Evolutionary conservation across 1,140 invertebrate species (phyloP).

Genomic region (Zophobas morio): DNA sequence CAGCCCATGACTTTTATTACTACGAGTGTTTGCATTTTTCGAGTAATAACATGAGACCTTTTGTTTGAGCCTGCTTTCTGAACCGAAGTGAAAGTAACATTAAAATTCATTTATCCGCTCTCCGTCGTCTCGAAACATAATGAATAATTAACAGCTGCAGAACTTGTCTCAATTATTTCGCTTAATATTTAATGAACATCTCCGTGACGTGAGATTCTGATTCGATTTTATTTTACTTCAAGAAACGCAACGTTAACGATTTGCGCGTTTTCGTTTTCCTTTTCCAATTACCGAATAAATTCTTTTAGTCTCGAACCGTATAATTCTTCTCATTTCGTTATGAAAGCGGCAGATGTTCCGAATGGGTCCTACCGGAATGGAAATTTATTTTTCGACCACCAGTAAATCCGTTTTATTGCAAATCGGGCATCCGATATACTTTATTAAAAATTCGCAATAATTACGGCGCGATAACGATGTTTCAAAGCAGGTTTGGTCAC

Average conservation of each 20-base stretch:
- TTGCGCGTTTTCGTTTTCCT: background rate
- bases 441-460: slow-evolving; percentile 34
- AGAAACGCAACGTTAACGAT: slow-evolving; percentile 12
- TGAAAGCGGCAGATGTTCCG: slow-evolving; percentile 34
- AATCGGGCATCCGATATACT: background rate
- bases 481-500: slow-evolving; percentile 14
- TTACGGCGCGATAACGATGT: background rate
- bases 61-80: slow-evolving; percentile 33
- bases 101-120: slow-evolving; percentile 39
- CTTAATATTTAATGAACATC: slow-evolving; percentile 39
- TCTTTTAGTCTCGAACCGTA: background rate
- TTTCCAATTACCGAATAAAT: background rate
- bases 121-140: slow-evolving; percentile 37
- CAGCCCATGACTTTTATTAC: too few species aligned
- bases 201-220: slow-evolving; percentile 10
- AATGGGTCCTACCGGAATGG: background rate
- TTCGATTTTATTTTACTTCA: background rate
- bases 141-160: slow-evolving; percentile 40
- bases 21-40: background rate
- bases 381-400: slow-evolving; percentile 27
- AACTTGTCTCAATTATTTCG: slow-evolving; percentile 36
- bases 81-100: slow-evolving; percentile 35
- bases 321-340: slow-evolving; percentile 29
- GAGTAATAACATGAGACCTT: slow-evolving; percentile 17
- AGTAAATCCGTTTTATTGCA: slow-evolving; percentile 31